Evolutionary conservation across 2,113 vertebrate species (phyloP).

Genomic region (Prionailurus bengalensis): DNA sequence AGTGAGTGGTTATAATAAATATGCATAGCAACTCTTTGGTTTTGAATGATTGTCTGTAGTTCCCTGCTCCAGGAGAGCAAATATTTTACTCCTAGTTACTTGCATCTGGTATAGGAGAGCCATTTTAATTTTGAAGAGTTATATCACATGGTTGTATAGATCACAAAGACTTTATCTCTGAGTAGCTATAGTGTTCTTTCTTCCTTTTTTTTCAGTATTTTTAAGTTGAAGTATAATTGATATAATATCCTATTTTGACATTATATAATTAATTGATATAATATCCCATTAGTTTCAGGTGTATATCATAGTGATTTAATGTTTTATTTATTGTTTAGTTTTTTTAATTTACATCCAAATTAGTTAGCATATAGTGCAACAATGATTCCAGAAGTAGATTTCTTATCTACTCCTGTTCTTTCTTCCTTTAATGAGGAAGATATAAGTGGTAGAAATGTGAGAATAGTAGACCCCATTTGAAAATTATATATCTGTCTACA

Average conservation of each 20-base stretch:
- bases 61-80: not conserved
- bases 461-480: not conserved
- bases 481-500: not conserved
- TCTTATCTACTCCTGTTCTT: too few relatives aligned
- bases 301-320: too few relatives aligned
- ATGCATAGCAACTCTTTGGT: not conserved
- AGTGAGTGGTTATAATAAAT: not conserved
- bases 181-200: not conserved
- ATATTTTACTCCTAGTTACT: not conserved
- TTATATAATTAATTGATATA: too few relatives aligned
- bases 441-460: not conserved
- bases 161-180: not conserved
- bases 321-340: too few relatives aligned
- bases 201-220: not conserved
- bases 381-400: too few relatives aligned
- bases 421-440: not conserved
- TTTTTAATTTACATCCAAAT: too few relatives aligned
- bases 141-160: not conserved
- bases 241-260: not conserved
- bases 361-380: too few relatives aligned
- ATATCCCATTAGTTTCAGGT: too few relatives aligned
- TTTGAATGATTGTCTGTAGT: not conserved
- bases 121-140: constrained; percentile 9
- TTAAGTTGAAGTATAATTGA: not conserved
- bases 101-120: not conserved